A percentile compares a stretch with the other conserved stretches of the same genome.
These are phyloP conservation scores for Lagopus leucura DNA, from an alignment of 2,113 vertebrate species.

Conservation along the genomic window DNA sequence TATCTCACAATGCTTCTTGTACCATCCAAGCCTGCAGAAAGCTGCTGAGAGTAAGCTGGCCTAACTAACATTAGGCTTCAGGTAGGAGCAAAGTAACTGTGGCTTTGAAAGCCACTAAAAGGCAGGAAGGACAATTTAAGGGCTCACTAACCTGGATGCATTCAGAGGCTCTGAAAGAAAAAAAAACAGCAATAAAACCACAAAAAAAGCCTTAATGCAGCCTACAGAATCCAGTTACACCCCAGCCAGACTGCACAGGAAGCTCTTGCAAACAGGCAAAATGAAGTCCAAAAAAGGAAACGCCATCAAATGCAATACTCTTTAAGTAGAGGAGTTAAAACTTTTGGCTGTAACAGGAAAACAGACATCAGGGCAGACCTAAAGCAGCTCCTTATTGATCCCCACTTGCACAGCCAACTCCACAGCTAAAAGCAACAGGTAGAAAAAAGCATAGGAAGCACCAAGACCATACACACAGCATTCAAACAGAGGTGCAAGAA, in stretches of 20 bases:
- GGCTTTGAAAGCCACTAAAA: not conserved
- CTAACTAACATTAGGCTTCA: accelerated
- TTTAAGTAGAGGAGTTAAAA: not conserved
- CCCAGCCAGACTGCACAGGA: not conserved
- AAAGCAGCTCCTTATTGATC: accelerated
- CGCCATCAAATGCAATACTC: not conserved
- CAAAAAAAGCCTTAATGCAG: not conserved
- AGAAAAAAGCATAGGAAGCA: not conserved
- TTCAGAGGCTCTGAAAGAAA: not conserved
- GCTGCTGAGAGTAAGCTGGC: accelerated
- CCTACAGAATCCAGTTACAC: accelerated
- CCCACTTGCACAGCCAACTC: not conserved
- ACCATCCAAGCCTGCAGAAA: not conserved
- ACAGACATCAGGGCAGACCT: not conserved
- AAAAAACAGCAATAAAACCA: not conserved
- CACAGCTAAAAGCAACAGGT: not conserved
- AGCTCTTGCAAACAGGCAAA: not conserved
- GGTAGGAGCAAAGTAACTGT: not conserved
- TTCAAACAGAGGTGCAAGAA: not conserved
- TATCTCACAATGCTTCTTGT: too few species aligned
- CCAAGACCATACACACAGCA: accelerated
- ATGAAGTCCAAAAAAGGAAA: not conserved
- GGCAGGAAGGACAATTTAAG: not conserved
- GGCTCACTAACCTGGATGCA: not conserved
- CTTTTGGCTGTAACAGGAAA: not conserved